Conservation (phyloP, 2,888 invertebrate genomes). For the Neocrepidodera transversa region DNA sequence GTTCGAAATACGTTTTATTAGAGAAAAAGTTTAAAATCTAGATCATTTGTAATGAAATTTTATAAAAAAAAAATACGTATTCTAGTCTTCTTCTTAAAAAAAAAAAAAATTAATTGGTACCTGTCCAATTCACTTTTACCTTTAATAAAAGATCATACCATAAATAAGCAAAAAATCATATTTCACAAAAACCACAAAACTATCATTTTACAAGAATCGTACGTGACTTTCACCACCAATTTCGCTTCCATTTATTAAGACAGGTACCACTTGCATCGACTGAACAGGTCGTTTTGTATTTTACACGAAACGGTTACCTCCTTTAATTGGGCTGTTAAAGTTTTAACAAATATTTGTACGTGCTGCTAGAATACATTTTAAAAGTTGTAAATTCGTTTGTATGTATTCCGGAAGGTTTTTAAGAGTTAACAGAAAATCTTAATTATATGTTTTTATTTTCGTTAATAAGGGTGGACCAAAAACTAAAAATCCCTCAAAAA, state of each 20-base stretch:
- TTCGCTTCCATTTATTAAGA: neutral
- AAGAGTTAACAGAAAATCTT: neutral
- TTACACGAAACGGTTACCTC: slow-evolving; percentile 2
- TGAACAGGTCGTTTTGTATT: slow-evolving; percentile 7
- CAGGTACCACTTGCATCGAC: neutral
- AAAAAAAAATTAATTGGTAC: too few relatives aligned
- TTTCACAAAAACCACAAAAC: neutral
- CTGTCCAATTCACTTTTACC: too few relatives aligned
- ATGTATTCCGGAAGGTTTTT: neutral
- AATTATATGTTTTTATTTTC: neutral
- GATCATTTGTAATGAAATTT: too few relatives aligned
- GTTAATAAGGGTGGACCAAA: too few relatives aligned
- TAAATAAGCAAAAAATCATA: neutral
- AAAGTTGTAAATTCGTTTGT: neutral
- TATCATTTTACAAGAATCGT: neutral
- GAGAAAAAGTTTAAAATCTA: too few relatives aligned
- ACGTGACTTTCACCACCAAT: slow-evolving; percentile 6
- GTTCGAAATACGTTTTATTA: too few relatives aligned
- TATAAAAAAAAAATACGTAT: too few relatives aligned
- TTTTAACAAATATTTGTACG: slow-evolving; percentile 9
- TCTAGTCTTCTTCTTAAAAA: too few relatives aligned
- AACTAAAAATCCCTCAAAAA: too few relatives aligned
- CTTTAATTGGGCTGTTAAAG: slow-evolving; percentile 1
- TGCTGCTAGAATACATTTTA: slow-evolving; percentile 1
- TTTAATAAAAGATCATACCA: too few relatives aligned